phyloP scores from a whole-genome alignment of 92 coral and sea anemone species.

The Paragorgia papillata region DNA sequence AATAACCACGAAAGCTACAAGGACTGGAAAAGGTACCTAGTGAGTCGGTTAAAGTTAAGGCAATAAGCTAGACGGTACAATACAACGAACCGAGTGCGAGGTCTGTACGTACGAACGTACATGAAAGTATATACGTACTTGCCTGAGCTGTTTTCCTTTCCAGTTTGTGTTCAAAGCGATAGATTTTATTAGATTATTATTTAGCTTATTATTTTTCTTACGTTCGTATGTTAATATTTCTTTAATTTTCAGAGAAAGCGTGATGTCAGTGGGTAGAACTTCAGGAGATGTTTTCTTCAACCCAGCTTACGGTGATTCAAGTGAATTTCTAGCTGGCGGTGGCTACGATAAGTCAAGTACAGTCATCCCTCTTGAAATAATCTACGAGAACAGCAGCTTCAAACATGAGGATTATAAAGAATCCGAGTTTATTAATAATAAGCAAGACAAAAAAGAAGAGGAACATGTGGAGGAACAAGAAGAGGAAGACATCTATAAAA shows the following conservation, averaged over 20 bases:
- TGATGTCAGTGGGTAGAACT: slow-evolving; percentile 40
- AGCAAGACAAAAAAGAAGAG: slow-evolving; percentile 63
- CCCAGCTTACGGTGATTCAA: slow-evolving; percentile 35
- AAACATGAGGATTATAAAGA: slow-evolving; percentile 21
- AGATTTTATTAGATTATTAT: no score
- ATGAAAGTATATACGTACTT: no score
- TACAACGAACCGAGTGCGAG: no score
- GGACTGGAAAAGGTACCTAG: no score
- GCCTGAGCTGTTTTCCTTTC: no score
- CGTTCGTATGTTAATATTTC: neutral
- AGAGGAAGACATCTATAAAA: slow-evolving; percentile 86
- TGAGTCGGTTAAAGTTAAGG: no score
- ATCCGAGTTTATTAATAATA: slow-evolving; percentile 20
- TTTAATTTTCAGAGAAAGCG: slow-evolving; percentile 29
- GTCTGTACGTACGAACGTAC: no score
- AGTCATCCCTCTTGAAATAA: slow-evolving; percentile 30
- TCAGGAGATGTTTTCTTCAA: slow-evolving; percentile 45
- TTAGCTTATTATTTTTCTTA: no score
- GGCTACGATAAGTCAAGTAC: slow-evolving; percentile 23
- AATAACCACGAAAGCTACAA: no score
- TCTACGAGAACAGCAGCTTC: slow-evolving; percentile 37
- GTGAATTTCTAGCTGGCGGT: slow-evolving; percentile 23
- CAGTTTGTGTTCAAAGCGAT: no score
- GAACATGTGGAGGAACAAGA: slow-evolving; percentile 83
- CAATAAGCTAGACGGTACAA: no score